Conservation (phyloP, 2,113 vertebrate genomes). For the Empidonax traillii region DNA sequence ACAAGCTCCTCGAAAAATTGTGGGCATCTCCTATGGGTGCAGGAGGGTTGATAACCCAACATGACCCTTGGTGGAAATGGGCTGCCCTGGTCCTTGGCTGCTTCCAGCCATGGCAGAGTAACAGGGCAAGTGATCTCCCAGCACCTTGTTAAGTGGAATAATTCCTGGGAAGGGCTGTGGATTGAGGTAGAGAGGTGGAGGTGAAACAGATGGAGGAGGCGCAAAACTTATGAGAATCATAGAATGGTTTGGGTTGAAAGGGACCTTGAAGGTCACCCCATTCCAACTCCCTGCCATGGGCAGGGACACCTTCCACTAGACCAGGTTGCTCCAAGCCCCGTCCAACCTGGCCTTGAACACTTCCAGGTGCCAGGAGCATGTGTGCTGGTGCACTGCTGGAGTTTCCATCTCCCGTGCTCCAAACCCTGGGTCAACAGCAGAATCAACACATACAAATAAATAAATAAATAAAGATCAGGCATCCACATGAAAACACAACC, state of each 20-base stretch:
- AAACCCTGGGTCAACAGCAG: neutral
- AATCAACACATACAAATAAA: neutral
- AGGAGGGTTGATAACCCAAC: neutral
- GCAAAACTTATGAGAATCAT: neutral
- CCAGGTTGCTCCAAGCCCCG: neutral
- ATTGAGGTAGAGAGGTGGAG: neutral
- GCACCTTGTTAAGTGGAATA: neutral
- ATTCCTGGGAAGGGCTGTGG: neutral
- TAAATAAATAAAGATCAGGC: neutral
- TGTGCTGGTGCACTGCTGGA: neutral
- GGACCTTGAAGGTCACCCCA: neutral
- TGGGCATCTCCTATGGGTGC: fast-evolving
- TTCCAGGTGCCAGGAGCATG: neutral
- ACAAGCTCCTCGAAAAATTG: too few relatives aligned
- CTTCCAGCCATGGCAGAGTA: neutral
- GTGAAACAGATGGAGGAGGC: neutral
- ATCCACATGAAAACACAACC: fast-evolving
- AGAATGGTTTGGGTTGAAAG: neutral
- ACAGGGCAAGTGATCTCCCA: fast-evolving
- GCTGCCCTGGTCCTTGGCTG: neutral
- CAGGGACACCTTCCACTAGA: neutral
- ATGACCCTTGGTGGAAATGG: neutral
- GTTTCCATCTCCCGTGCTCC: neutral
- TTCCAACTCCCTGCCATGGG: neutral
- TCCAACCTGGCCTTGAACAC: neutral